Evolutionary conservation across 92 coral and sea anemone species (phyloP).

Genomic region (Paragorgia papillata): DNA sequence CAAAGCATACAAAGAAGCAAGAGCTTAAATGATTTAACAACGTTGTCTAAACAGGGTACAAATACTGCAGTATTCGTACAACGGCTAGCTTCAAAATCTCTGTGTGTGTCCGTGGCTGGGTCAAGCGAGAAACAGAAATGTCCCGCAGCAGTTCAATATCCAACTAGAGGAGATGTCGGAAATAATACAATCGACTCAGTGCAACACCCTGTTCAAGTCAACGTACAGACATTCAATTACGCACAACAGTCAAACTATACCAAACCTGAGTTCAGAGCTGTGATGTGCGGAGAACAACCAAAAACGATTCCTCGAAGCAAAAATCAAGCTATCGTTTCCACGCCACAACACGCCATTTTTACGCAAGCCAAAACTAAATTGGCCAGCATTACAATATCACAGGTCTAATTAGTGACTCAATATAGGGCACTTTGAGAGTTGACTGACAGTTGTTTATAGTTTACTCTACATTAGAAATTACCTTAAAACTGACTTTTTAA

Average conservation of each 20-base stretch:
- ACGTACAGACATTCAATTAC: slow-evolving; percentile 11
- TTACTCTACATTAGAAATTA: too few species aligned
- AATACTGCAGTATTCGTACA: slow-evolving; percentile 26
- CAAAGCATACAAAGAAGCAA: slow-evolving; percentile 17
- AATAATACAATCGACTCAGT: background rate
- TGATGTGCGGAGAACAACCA: background rate
- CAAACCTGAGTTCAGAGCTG: background rate
- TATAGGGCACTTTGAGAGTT: too few species aligned
- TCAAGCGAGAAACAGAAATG: background rate
- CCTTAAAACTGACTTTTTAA: too few species aligned
- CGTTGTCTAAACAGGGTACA: slow-evolving; percentile 11
- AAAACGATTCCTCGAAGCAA: background rate
- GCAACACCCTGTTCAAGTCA: slow-evolving; percentile 12
- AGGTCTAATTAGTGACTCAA: slow-evolving; percentile 5
- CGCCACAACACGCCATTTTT: slow-evolving; percentile 32
- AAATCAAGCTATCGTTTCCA: background rate
- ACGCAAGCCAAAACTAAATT: slow-evolving; percentile 37
- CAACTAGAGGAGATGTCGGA: background rate
- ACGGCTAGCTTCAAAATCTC: slow-evolving; percentile 19
- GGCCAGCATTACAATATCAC: slow-evolving; percentile 44
- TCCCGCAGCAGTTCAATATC: slow-evolving; percentile 12
- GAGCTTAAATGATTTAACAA: slow-evolving; percentile 24
- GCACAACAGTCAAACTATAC: background rate
- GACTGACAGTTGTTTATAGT: too few species aligned
- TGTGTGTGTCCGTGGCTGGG: slow-evolving; percentile 5